Evolutionary conservation across 2,113 vertebrate species (phyloP).

Genomic region (Xerus inauris): DNA sequence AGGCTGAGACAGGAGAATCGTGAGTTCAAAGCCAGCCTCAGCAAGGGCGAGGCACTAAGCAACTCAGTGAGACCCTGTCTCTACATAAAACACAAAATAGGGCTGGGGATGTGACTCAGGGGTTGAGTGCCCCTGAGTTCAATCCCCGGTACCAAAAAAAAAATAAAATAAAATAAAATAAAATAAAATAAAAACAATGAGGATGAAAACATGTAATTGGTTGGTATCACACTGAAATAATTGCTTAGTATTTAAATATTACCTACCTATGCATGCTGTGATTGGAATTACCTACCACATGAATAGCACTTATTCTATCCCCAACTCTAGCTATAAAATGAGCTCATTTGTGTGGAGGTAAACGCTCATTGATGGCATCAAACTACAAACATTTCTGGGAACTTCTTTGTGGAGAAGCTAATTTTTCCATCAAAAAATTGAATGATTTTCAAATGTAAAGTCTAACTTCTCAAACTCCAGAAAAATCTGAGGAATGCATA

Average conservation of each 20-base stretch:
- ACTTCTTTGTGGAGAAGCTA: neutral
- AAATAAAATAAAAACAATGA: neutral
- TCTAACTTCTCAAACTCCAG: neutral
- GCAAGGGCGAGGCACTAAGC: no score
- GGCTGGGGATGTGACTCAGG: no score
- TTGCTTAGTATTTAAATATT: conserved; percentile 1
- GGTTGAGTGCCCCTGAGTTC: no score
- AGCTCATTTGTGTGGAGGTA: conserved; percentile 5
- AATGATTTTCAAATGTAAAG: conserved; percentile 40
- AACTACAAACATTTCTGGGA: conserved; percentile 34
- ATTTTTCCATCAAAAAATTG: neutral
- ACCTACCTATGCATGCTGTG: neutral
- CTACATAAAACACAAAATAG: no score
- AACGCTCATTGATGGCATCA: conserved; percentile 48
- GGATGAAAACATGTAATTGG: neutral
- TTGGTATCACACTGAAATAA: neutral
- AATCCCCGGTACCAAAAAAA: no score
- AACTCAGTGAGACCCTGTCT: no score
- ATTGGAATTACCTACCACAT: neutral
- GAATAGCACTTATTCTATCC: neutral
- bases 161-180: no score
- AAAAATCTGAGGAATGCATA: conserved; percentile 36
- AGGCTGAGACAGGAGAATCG: no score
- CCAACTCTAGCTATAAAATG: neutral
- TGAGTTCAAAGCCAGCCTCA: no score